Conservation (phyloP, 2,888 invertebrate genomes). For the Oscheius onirici region DNA sequence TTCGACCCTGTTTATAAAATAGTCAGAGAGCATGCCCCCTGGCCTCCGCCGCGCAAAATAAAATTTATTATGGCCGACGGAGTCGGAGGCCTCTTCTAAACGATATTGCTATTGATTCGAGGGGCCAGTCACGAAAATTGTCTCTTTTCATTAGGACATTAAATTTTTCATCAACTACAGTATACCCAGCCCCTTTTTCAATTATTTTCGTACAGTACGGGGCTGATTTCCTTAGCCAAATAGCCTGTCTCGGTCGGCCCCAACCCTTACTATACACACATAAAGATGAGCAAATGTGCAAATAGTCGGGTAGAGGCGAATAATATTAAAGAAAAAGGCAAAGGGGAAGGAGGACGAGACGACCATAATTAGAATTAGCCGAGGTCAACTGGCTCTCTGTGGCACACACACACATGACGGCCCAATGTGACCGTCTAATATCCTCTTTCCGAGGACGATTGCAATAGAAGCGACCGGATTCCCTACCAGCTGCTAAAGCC, state of each 20-base stretch:
- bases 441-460: background rate
- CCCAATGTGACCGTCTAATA: background rate
- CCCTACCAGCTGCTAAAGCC: no score
- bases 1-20: constrained; percentile 23
- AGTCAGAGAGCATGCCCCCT: background rate
- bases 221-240: constrained; percentile 20
- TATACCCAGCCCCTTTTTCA: constrained; percentile 2
- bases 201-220: constrained; percentile 22
- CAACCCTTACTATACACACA: constrained; percentile 17
- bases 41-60: constrained; percentile 27
- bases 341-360: background rate
- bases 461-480: background rate
- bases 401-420: background rate
- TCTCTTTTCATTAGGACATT: no score
- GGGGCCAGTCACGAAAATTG: background rate
- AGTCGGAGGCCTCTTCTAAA: constrained; percentile 26
- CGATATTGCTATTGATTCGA: constrained; percentile 34
- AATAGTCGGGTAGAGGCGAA: constrained; percentile 4
- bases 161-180: background rate
- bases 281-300: constrained; percentile 33
- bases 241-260: constrained; percentile 9
- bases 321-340: background rate
- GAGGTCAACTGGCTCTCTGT: constrained; percentile 15
- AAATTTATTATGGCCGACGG: constrained; percentile 35
- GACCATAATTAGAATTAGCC: constrained; percentile 29